Base-by-base conservation (phyloP, 2,888 invertebrate species). In the Siphonodentalium dalli region DNA sequence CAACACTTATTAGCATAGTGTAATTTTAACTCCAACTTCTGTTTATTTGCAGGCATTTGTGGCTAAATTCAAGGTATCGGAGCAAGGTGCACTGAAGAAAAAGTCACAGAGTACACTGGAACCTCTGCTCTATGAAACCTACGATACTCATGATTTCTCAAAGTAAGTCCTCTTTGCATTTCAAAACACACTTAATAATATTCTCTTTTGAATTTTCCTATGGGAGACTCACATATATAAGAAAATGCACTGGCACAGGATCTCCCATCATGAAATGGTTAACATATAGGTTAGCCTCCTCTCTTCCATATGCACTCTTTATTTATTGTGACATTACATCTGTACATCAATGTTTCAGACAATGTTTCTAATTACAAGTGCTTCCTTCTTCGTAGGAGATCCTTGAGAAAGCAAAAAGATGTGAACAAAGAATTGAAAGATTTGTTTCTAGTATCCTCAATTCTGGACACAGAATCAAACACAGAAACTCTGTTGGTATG, bases 41-140 rank as follows among this genome's bases (percentile, higher is more conserved):
- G 5, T 41, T 20, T n/a, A 41, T 18, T 57, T 64, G 21, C 55
- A 78, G 75, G 72, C 74, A 29, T 79, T 80, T 66, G 75, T 79
- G n/a, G 74, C 73, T n/a, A 75, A 74, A 65, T 80, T 78, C 61
- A 80, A 80, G 43, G 58, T 57, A 13, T 68, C 69, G 20, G 77
- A 79, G 43, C 69, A 67, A 49, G 65, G 63, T 23, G 61, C 68
- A 15, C 55, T 61, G 31, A 63, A 68, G 24, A 64, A 60, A 38
- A 59, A 62, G n/a, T 55, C 63, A 18, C 66, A 67, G 35, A 55
- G 63, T 6, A 51, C 65, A 3, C 60, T 74, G 56, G 72, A 74
- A 45, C 69, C 72, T 4, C 61, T 79, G 28, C 59, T 73, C 51
- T 75, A 75, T 53, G 69, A 75, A 41, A 70, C 71, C 4, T 73